Conservation (phyloP, 2,113 vertebrate genomes). For the Pollachius pollachius region DNA sequence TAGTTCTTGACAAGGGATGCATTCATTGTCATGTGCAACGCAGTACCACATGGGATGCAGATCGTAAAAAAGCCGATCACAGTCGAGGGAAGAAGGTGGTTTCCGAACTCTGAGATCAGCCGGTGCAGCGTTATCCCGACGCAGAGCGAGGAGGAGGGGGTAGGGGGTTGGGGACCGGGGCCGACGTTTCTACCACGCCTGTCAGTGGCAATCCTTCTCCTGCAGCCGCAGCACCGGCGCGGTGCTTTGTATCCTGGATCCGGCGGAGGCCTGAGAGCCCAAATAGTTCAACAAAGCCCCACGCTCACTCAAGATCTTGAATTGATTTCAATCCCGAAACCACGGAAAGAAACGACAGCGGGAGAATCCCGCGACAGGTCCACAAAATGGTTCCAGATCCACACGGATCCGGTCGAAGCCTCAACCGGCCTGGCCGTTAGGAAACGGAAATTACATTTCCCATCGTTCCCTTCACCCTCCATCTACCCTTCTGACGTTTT, state of each 20-base stretch:
- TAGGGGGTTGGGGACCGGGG: constrained; percentile 2
- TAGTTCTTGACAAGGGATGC: too few species aligned
- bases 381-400: not conserved
- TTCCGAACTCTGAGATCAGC: not conserved
- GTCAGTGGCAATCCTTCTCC: constrained; percentile 39
- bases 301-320: constrained; percentile 37
- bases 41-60: not conserved
- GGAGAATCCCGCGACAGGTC: constrained; percentile 4
- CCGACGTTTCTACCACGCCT: constrained; percentile 24
- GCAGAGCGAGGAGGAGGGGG: not conserved
- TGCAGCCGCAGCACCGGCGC: constrained; percentile 28
- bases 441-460: not conserved
- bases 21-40: too few species aligned
- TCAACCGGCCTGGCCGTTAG: not conserved
- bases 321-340: constrained; percentile 28
- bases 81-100: not conserved
- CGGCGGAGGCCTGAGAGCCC: constrained; percentile 17
- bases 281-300: constrained; percentile 15
- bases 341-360: constrained; percentile 24
- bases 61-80: not conserved
- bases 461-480: not conserved
- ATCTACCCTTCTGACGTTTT: not conserved
- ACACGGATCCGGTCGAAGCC: not conserved
- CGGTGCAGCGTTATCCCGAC: not conserved
- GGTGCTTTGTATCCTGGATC: constrained; percentile 40